Evolutionary conservation across 92 coral and sea anemone genomes (phyloP), one percentile per base, ranked within the genome.

Genomic region (Porites evermanni): DNA sequence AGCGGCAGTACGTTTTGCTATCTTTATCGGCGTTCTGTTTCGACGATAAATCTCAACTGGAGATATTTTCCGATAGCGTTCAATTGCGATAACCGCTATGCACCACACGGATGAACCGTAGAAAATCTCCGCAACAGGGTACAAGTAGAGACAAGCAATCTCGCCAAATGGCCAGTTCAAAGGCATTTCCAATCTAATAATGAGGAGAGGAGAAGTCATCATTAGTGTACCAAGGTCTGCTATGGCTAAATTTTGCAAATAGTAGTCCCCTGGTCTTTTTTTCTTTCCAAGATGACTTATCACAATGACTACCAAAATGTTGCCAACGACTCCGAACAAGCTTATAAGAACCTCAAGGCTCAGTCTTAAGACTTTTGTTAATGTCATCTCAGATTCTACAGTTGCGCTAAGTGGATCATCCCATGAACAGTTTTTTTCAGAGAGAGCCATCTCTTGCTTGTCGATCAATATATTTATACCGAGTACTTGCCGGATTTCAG

Each of bases 81-180:
- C 90, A 0, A 86, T 64, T 71, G 90, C 90, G n/a, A 90, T 86
- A 53, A 64, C 83, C 8, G 77, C 84, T 47, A 90, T 90, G 79
- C 70, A 67, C 93, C 90, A 86, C 12, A 90, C 84, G 2, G 93
- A 90, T 12, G 80, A 79, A 17, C 90, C 90, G 69, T 56, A 64
- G 64, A 86, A 86, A 7, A 75, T 61, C 2, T 90, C 93, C 1
- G 68, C 18, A 13, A 84, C 52, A 29, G 93, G 93, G 7, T 14
- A 24, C 4, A 90, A 32, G 64, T 80, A 85, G 7, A 20, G 87
- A 75, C 93, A 90, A 20, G 64, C 16, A 68, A 90, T 79, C 54
- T 74, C 54, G 7, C 93, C 93, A 50, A 90, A 53, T 10, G 77
- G 73, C 79, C 81, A 90, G 18, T 68, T 75, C 0, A 21, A 3